phyloP scores from a whole-genome alignment of 23 tunicate species.

The Halocynthia aurantium region DNA sequence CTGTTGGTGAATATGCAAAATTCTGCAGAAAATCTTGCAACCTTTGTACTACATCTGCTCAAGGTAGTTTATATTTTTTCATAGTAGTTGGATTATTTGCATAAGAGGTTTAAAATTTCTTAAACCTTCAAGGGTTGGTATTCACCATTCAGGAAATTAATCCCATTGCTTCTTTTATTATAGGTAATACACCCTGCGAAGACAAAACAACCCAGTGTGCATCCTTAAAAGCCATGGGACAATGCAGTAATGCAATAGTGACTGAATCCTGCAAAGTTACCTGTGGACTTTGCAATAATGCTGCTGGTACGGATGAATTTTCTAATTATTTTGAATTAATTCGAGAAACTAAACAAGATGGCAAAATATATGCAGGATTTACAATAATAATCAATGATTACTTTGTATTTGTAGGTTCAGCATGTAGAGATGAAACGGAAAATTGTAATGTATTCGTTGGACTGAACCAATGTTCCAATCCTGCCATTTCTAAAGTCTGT shows the following conservation, averaged over 20 bases:
- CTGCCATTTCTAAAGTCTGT: not conserved
- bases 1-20: not conserved
- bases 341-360: not conserved
- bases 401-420: constrained; percentile 3
- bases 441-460: constrained; percentile 26
- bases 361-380: constrained; percentile 7
- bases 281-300: constrained; percentile 5
- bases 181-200: too few species aligned
- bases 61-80: too few species aligned
- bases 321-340: not conserved
- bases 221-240: not conserved
- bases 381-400: constrained; percentile 8
- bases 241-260: not conserved
- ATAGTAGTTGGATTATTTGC: too few species aligned
- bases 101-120: too few species aligned
- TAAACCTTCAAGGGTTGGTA: too few species aligned
- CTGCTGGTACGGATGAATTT: not conserved
- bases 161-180: too few species aligned
- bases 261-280: constrained; percentile 5
- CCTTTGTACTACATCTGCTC: not conserved
- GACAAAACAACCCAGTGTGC: too few species aligned
- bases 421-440: constrained; percentile 21
- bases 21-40: constrained; percentile 13
- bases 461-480: constrained; percentile 19
- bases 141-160: too few species aligned